Base-by-base conservation (phyloP, 2,797 vertebrate genomes). In the Euthynnus affinis region DNA sequence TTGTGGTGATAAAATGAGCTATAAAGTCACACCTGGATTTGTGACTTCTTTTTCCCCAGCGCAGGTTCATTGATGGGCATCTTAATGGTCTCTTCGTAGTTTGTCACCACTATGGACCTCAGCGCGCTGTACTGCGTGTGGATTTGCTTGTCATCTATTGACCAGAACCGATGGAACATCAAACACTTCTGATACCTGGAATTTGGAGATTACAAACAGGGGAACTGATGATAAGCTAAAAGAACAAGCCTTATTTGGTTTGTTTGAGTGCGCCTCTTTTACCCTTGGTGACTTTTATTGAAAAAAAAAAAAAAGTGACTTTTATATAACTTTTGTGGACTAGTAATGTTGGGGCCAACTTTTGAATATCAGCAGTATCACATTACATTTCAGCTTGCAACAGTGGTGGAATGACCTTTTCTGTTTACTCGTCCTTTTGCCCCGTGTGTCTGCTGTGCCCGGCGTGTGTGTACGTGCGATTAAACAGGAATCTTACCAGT, bases 11-110 rank as follows among this genome's bases (percentile, higher is more conserved):
- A n/a, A 27, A 32, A 49, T n/a, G 3, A 57, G 8, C 20, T 18
- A 32, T 42, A 6, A 72, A 53, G 17, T 61, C 82, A n/a, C 73
- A 96, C 96, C 95, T 97, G 96, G 80, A 97, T 97, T 66, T 97
- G 96, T 23, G 96, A 96, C 80, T 90, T 95, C 85, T 92, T 96
- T 65, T 94, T 93, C 51, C 96, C 95, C 0, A 9, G 14, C 1
- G 96, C 96, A 5, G 96, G 96, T 66, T 97, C 96, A n/a, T 97
- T 97, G 74, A 97, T 96, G 73, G 96, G 96, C 96, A 97, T 96
- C 90, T 97, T 97, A 70, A 96, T 96, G 66, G 96, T 96, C 82
- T 96, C 96, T 48, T 96, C 96, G 37, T 96, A 96, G 92, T 97
- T 97, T 12, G 96, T 93, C 56, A 97, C 92, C 76, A 97, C 96